phyloP scores from a whole-genome alignment of 2,797 vertebrate genomes.

The Microctenopoma steveboyesi region DNA sequence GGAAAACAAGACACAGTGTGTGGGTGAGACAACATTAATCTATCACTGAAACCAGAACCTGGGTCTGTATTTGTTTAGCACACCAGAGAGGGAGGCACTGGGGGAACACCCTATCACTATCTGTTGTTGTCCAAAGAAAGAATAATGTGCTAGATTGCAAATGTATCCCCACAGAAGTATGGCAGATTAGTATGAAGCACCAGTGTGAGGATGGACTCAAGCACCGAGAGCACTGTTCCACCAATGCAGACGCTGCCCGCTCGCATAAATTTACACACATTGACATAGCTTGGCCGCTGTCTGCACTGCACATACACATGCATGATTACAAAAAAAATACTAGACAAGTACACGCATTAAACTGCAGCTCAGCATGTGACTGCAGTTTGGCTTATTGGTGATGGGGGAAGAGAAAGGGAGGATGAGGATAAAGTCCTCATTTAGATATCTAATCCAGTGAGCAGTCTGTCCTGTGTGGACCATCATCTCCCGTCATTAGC shows the following conservation, averaged over 20 bases:
- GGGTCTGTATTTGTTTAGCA: constrained; percentile 62
- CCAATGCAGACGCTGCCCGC: constrained; percentile 24
- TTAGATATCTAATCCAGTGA: constrained; percentile 81
- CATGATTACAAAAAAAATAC: constrained; percentile 18
- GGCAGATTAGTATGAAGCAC: constrained; percentile 51
- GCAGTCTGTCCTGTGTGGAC: constrained; percentile 72
- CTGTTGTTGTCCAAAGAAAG: constrained; percentile 52
- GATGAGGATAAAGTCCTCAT: constrained; percentile 79
- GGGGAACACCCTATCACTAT: constrained; percentile 54
- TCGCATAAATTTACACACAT: constrained; percentile 30
- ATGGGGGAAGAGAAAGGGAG: constrained; percentile 63
- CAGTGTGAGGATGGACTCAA: constrained; percentile 10
- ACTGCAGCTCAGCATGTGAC: constrained; percentile 64
- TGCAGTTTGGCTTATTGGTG: constrained; percentile 60
- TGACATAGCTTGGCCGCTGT: constrained; percentile 26
- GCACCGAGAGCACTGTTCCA: constrained; percentile 26
- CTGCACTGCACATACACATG: neutral
- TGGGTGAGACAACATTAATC: constrained; percentile 75
- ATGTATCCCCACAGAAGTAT: constrained; percentile 48
- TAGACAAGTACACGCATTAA: constrained; percentile 53
- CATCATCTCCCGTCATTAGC: constrained; percentile 80
- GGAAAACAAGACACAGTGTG: constrained; percentile 72
- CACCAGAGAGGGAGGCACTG: constrained; percentile 50
- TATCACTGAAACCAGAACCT: constrained; percentile 71
- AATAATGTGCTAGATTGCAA: constrained; percentile 56